Base-by-base conservation (phyloP, 2,888 invertebrate genomes). In the Drosophila demipolita region DNA sequence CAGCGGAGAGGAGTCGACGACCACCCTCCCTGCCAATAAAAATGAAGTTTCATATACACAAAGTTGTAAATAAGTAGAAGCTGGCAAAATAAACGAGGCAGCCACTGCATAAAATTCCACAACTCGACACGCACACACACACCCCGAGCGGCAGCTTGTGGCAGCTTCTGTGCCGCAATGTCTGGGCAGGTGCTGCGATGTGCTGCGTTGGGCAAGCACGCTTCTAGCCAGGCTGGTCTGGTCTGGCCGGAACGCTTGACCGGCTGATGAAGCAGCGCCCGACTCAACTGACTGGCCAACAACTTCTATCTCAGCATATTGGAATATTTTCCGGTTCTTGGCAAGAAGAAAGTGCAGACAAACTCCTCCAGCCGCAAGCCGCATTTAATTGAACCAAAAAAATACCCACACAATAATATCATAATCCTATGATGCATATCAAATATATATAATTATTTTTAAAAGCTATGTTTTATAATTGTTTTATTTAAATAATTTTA, bases 31-130 rank as follows among this genome's bases (percentile, higher is more conserved):
- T 72, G 81, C 71, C 82, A 89, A 84, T 84, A 81, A 57, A 57
- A 58, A 49, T 66, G 55, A 50, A 66, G 80, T 67, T 76, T 88
- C 89, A 67, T 57, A 77, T 87, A 89, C 80, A 23, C 45, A 73
- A 84, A 84, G 85, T 85, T 89, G 89, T 89, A 85, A 89, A 87
- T 80, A 75, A 66, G 79, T 72, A 75, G 72, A 57, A 71, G 61
- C 69, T 67, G 70, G 68, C 66, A 60, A 73, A 85, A 81, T 79
- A 83, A 87, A 89, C 84, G 83, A 87, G 82, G 53, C 66, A 78
- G 81, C 70, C 72, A 78, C 82, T 89, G 87, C 89, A 85, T 89
- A 80, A 87, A 89, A 86, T 86, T 87, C 85, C 90, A 72, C 66
- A 75, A 74, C 73, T 82, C 68, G 73, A 85, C 85, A 86, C 90